Percentiles rank a stretch among this genome's conserved stretches.
These are phyloP conservation scores for Lottia gigantea DNA, from an alignment of 2,888 invertebrate species.

Conservation along the genomic window DNA sequence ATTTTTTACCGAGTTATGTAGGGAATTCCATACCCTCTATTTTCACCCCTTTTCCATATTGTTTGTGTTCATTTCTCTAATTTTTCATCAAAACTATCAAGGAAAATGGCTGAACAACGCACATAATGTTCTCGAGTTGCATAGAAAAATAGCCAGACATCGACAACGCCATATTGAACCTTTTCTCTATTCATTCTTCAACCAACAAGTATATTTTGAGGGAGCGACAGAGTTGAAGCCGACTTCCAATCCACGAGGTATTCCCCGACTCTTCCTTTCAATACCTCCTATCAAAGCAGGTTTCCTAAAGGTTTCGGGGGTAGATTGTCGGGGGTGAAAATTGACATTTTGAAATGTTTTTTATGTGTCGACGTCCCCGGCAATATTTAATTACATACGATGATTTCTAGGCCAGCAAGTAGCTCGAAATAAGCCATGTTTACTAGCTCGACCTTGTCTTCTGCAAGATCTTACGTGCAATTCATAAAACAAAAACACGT, in stretches of 20 bases:
- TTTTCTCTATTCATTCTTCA: slow-evolving; percentile 14
- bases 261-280: too few species aligned
- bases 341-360: background rate
- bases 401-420: too few species aligned
- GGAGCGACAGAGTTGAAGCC: too few species aligned
- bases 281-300: too few species aligned
- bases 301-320: too few species aligned
- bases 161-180: slow-evolving; percentile 63
- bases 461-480: too few species aligned
- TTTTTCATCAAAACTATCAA: slow-evolving; percentile 24
- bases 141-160: slow-evolving; percentile 51
- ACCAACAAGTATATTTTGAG: background rate
- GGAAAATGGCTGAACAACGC: slow-evolving; percentile 43
- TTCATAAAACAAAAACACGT: too few species aligned
- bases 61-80: background rate
- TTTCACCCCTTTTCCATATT: background rate
- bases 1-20: background rate
- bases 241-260: too few species aligned
- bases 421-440: too few species aligned
- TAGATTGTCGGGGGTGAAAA: background rate
- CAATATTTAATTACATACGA: background rate
- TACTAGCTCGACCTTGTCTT: too few species aligned
- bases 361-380: background rate
- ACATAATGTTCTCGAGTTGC: slow-evolving; percentile 46
- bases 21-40: slow-evolving; percentile 35